These are phyloP conservation scores for Octomys mimax DNA, from an alignment of 2,797 vertebrate genomes.

Conservation along the genomic window DNA sequence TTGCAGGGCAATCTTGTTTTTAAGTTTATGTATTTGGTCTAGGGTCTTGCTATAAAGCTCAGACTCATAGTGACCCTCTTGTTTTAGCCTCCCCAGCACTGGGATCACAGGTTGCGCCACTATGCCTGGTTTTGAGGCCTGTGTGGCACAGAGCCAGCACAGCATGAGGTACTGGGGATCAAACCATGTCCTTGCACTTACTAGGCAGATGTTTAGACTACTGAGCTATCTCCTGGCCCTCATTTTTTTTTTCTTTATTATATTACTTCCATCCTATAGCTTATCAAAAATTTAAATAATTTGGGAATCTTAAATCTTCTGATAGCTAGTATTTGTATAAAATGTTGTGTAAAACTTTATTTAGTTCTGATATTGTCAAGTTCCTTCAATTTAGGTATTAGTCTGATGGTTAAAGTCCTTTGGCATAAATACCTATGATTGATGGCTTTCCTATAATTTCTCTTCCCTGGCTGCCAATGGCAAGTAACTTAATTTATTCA, in stretches of 20 bases:
- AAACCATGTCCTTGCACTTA: too few species aligned
- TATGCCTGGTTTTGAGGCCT: too few species aligned
- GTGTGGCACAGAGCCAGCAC: too few species aligned
- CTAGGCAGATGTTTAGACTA: too few species aligned
- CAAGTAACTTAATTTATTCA: background rate
- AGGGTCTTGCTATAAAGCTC: too few species aligned
- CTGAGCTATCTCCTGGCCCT: too few species aligned
- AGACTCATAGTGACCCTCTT: too few species aligned
- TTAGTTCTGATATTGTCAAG: background rate
- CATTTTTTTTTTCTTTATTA: background rate
- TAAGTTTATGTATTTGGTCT: too few species aligned
- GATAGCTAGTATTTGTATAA: constrained; percentile 12
- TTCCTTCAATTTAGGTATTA: background rate
- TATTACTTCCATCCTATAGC: background rate
- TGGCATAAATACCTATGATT: background rate
- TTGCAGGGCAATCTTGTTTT: background rate
- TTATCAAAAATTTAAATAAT: constrained; percentile 16
- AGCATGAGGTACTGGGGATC: too few species aligned
- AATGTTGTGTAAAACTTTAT: background rate
- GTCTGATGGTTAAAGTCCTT: background rate
- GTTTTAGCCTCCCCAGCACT: too few species aligned
- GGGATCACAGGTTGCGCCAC: too few species aligned
- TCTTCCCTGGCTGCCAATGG: background rate
- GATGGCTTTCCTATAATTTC: background rate
- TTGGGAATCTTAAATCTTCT: constrained; percentile 22